phyloP scores from a whole-genome alignment of 2,888 invertebrate genomes.

The Lepidocyrtoides sp. region DNA sequence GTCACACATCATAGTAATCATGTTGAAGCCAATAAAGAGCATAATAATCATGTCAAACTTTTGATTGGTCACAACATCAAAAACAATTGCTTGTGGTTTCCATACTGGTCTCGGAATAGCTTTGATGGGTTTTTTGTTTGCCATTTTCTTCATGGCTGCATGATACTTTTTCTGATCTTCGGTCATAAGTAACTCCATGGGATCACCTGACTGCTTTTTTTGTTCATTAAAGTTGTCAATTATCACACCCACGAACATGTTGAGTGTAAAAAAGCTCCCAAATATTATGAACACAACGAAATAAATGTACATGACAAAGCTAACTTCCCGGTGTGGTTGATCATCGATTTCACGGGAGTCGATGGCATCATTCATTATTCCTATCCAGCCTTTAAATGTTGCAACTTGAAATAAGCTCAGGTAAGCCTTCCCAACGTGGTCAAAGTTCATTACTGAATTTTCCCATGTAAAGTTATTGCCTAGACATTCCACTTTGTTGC shows the following conservation, averaged over 20 bases:
- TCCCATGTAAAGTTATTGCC: constrained; percentile 97
- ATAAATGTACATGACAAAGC: constrained; percentile 98
- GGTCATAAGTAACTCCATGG: constrained; percentile 86
- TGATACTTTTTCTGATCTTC: constrained; percentile 99
- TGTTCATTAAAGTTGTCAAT: constrained; percentile 99
- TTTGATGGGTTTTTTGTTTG: constrained; percentile 98
- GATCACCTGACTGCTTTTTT: constrained; percentile 91
- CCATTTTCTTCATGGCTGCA: constrained; percentile 99
- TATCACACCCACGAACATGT: constrained; percentile 99
- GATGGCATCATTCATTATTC: constrained; percentile 97
- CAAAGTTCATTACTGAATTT: constrained; percentile 94
- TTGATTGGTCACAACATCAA: constrained; percentile 99
- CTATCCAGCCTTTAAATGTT: constrained; percentile 99
- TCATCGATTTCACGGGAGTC: constrained; percentile 93
- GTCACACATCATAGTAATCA: constrained; percentile 98
- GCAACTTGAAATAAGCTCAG: constrained; percentile 99
- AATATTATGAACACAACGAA: constrained; percentile 99
- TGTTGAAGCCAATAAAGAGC: constrained; percentile 95
- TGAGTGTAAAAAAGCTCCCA: constrained; percentile 99
- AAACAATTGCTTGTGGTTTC: constrained; percentile 98
- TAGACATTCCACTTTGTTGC: constrained; percentile 94
- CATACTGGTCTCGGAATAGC: constrained; percentile 99
- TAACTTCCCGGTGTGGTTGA: constrained; percentile 95
- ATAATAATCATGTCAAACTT: constrained; percentile 99
- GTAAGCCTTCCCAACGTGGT: constrained; percentile 99